Evolutionary conservation across 2,113 vertebrate genomes (phyloP), one percentile per base, ranked within the genome.

Genomic region (Siniperca knerii): DNA sequence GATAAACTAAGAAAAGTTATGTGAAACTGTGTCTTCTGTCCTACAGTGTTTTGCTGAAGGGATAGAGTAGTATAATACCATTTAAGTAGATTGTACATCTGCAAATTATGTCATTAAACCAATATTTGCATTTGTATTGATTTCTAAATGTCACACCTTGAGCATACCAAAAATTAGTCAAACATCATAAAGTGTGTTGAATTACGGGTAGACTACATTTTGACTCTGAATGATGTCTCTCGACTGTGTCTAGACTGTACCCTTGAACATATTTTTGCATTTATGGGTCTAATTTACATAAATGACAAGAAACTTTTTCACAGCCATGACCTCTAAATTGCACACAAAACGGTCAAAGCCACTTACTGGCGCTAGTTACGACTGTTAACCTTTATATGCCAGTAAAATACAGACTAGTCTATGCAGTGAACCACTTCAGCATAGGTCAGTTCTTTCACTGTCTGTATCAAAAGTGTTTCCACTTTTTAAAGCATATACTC

Each of bases 401-500:
- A 4, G 16, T 3, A 66, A 82, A 76, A 54, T 58, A 11, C 1
- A 78, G 6, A 46, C 6, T 1, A 18, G 46, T 57, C 25, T n/a
- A 21, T 65, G 33, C 3, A 11, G 46, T 15, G 10, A 77, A 72
- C 46, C 37, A 40, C 58, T 70, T 62, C 15, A 25, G 65, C 29
- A 35, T 35, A 21, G 40, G 69, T 75, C 73, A 65, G 23, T 23
- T 77, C 8, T 67, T 65, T 55, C 61, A 7, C 50, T 65, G 69
- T 37, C 79, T 60, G 50, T 46, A n/a, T 77, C 33, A 37, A 77
- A 77, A 54, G 57, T 29, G n/a, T 62, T 65, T 52, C 77, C 50
- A 70, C 48, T 83, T 80, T 73, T 73, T 57, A 40, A 71, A 76
- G 50, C 70, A 6, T 64, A 75, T 76, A 73, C 71, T 86, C 86